Evolutionary conservation across 2,113 vertebrate genomes (phyloP), one percentile per base, ranked within the genome.

Genomic region (Lagenorhynchus albirostris): DNA sequence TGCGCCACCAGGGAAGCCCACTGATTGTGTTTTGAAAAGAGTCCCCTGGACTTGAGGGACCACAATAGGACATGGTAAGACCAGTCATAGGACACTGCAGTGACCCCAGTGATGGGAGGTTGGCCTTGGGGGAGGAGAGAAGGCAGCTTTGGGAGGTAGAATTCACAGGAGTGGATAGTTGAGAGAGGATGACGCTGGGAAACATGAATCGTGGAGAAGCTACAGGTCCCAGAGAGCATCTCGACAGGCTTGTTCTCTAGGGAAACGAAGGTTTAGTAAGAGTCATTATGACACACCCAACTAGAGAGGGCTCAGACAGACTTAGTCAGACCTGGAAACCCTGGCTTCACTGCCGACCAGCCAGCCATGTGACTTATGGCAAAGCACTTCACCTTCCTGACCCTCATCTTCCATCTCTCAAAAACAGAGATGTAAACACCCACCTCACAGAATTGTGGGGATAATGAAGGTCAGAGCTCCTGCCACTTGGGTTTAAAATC

Each of bases 51-150:
- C 38, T 31, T 13, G 20, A 38, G 23, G 10, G 21, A 11, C 23
- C 1, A 1, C 5, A 10, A 11, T 1, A 20, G 14, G 18, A 38
- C 33, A 36, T 10, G 4, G 25, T 6, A 36, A 85, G 38, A 31
- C 44, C 38, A 25, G 50, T 68, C 25, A 36, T 25, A 44, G 33
- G 76, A 65, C 2, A 6, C 8, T 71, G n/a, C 31, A 8, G n/a
- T 67, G 86, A 65, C 29, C 44, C 50, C 8, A 17, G 38, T 38
- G 63, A 47, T 50, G 76, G 33, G 44, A 20, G 26, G 26, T 17
- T 20, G 20, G 60, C 41, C 44, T 4, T 13, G 4, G 38, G 44
- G 47, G 4, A 38, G 47, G 62, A 50, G 25, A 68, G 36, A 33
- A 65, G 38, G 68, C n/a, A 67, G 3, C 60, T 82, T 15, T 5